Base-by-base conservation (phyloP, 2,113 vertebrate species). In the Paracanthobrama guichenoti region DNA sequence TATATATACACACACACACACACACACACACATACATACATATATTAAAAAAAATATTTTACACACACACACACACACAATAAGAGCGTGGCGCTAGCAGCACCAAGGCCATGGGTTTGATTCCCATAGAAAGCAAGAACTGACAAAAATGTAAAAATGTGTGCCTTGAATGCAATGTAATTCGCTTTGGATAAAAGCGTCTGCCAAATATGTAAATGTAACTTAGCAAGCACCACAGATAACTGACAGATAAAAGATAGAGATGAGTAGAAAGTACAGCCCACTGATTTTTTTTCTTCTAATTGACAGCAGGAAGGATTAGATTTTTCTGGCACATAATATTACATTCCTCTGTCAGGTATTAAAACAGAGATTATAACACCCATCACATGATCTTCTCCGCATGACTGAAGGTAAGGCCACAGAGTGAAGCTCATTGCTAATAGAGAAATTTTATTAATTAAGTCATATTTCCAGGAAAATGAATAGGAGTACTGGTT, bases 331-430 rank as follows among this genome's bases (percentile, higher is more conserved):
- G 71, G 73, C 55, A 55, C 7, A 7, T 55, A 57, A 35, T 26
- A 77, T 44, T 46, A 78, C 48, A 28, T 48, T 79, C 20, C 39
- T 16, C 28, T 48, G 24, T 44, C 28, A 35, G 74, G 79, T 60
- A 50, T 59, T 76, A 44, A 20, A 84, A 80, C 72, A 79, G 57
- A 50, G 42, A 73, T 35, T 46, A 44, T 26, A 48, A n/a, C 48
- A 60, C 1, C 59, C 62, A 59, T 26, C 5, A 48, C 55, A 81
- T 75, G 64, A 81, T 75, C 39, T 71, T 62, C 69, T 72, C 16
- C n/a, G 53, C 59, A 79, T 83, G 66, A 83, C 26, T 74, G 31
- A 44, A 28, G 69, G 28, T 28, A n/a, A 22, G 72, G 9, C 18
- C 74, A 59, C 20, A 53, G 73, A 46, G 22, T 48, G 20, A 55